Base-by-base conservation (phyloP, 1,140 invertebrate species). In the Melipona quadrifasciata region DNA sequence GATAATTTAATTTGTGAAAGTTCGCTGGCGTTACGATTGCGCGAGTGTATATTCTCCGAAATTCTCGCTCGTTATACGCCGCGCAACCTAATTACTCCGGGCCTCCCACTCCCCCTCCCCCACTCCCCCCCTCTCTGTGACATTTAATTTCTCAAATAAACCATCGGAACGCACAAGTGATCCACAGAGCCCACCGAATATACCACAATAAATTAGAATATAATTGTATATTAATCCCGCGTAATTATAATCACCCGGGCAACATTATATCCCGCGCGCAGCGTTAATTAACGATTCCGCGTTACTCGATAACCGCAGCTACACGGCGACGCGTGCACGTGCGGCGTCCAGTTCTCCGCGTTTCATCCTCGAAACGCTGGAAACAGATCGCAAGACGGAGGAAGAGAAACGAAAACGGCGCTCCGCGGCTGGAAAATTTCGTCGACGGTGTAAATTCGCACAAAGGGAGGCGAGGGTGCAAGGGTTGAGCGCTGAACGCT, bases 111-210 rank as follows among this genome's bases (percentile, higher is more conserved):
- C 24, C 21, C 5, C 0, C 12, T 47, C 39, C 8, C 39, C 8
- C n/a, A n/a, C 39, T 47, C 11, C 11, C 21, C 3, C 8, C 24
- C 31, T 1, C 1, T 6, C 24, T 14, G 14, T 39, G 73, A 75
- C 55, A 75, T 75, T 75, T 75, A 75, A 75, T 75, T 75, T 75
- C 73, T 58, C 73, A 75, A 34, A 75, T 34, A 57, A 75, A 75
- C 55, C 73, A 58, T 75, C 53, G 31, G 21, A 75, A 57, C 55
- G 34, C 53, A 58, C 12, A 75, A 21, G 55, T 57, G 73, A 58
- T 58, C 53, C 73, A 39, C 31, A 39, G 16, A 57, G 57, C 51
- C 51, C 71, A 21, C 72, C 53, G 72, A 34, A 75, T 75, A 47
- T 39, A 58, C 73, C 73, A 19, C 73, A 58, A 58, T 58, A 75